Evolutionary conservation across 2,888 invertebrate genomes (phyloP).

Genomic region (Isotomurus palustris): DNA sequence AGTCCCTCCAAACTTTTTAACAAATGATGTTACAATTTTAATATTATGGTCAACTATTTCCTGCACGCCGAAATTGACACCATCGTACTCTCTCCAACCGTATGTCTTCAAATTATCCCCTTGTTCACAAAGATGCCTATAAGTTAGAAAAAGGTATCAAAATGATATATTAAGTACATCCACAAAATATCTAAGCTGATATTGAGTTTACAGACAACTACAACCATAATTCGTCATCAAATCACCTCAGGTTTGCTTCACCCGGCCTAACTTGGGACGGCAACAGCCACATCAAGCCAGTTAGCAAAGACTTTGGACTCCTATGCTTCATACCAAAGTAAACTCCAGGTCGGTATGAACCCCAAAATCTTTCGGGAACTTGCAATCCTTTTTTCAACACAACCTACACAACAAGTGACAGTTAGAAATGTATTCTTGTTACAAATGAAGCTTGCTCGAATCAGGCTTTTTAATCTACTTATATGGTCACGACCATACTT

Average conservation of each 20-base stretch:
- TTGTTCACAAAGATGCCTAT: slow-evolving; percentile 88
- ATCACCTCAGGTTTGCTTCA: slow-evolving; percentile 69
- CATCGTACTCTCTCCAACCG: slow-evolving; percentile 92
- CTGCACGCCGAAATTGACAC: slow-evolving; percentile 84
- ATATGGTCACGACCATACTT: slow-evolving; percentile 24
- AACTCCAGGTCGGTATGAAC: slow-evolving; percentile 79
- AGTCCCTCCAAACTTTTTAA: slow-evolving; percentile 73
- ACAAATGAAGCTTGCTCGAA: too few relatives aligned
- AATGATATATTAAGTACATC: neutral
- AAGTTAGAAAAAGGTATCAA: slow-evolving; percentile 19
- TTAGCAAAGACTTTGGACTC: slow-evolving; percentile 79
- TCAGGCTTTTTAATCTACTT: too few relatives aligned
- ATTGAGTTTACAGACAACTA: slow-evolving; percentile 2
- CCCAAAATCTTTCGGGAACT: slow-evolving; percentile 83
- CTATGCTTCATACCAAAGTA: slow-evolving; percentile 89
- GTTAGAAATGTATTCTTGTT: too few relatives aligned
- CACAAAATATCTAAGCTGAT: neutral
- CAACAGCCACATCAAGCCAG: slow-evolving; percentile 96
- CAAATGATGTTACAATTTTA: slow-evolving; percentile 75
- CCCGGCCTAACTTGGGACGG: slow-evolving; percentile 62
- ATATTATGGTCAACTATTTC: slow-evolving; percentile 76
- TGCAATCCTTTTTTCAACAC: slow-evolving; percentile 65
- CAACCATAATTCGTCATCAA: slow-evolving; percentile 3
- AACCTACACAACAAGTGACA: slow-evolving; percentile 61
- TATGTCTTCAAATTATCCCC: slow-evolving; percentile 73